Percentiles rank a stretch among this genome's conserved stretches.
These are phyloP conservation scores for Dasypus novemcinctus DNA, from an alignment of 2,113 vertebrate species.

Conservation along the genomic window DNA sequence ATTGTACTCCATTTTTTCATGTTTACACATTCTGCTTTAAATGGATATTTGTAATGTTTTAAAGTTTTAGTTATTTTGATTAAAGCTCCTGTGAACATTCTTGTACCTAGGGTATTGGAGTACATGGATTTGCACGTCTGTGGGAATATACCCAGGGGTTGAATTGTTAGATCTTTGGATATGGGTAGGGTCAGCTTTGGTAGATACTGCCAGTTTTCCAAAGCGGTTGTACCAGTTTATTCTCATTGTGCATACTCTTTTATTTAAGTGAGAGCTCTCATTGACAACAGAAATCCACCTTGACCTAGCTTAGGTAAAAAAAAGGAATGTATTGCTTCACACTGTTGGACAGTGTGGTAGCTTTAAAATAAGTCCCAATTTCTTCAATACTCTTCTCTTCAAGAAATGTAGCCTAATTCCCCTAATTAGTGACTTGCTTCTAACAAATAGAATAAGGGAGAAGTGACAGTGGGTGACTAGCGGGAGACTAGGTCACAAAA, in stretches of 20 bases:
- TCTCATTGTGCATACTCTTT: not conserved
- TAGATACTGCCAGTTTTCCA: not conserved
- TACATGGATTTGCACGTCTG: not conserved
- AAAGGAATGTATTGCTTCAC: not conserved
- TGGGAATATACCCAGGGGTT: not conserved
- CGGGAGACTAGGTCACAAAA: not conserved
- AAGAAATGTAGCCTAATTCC: no score
- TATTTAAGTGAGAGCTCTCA: not conserved
- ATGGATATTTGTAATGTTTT: not conserved
- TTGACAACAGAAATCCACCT: not conserved
- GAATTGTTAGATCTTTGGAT: not conserved
- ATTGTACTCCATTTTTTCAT: not conserved
- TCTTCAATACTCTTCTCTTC: no score
- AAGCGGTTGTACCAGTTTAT: not conserved
- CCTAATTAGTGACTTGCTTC: not conserved
- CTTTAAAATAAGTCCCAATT: no score
- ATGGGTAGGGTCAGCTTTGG: not conserved
- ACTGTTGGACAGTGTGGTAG: not conserved
- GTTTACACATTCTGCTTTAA: not conserved
- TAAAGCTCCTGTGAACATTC: not conserved
- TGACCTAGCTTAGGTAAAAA: not conserved
- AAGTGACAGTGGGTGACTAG: not conserved
- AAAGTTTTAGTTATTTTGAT: not conserved
- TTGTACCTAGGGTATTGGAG: not conserved
- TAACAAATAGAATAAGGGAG: not conserved